Evolutionary conservation across 2,797 vertebrate species (phyloP).

Genomic region (Vespertilio murinus): DNA sequence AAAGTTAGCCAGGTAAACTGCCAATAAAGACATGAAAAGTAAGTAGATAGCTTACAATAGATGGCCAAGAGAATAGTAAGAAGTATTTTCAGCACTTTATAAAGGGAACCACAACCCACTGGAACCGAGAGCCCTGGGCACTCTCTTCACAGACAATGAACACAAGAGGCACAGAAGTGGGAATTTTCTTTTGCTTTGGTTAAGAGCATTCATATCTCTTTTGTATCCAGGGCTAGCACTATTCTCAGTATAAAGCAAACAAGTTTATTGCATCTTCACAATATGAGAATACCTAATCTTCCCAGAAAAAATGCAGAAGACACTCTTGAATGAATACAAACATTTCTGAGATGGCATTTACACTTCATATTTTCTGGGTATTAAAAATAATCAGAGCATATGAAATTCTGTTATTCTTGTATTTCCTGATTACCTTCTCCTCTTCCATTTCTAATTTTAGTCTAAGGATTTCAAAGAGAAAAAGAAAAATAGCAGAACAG

Average conservation of each 20-base stretch:
- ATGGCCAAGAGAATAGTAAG: background rate
- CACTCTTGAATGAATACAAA: constrained; percentile 39
- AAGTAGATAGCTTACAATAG: background rate
- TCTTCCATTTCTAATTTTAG: constrained; percentile 60
- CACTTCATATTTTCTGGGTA: background rate
- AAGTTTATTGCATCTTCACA: background rate
- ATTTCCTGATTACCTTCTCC: constrained; percentile 25
- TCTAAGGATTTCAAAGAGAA: constrained; percentile 58
- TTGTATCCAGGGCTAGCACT: background rate
- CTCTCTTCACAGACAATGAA: background rate
- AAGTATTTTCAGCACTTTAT: background rate
- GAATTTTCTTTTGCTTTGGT: background rate
- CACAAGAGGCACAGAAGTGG: background rate
- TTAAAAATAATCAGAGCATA: constrained; percentile 39
- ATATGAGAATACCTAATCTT: background rate
- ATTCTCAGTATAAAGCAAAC: background rate
- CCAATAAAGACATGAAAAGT: background rate
- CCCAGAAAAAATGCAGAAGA: background rate
- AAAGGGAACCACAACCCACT: background rate
- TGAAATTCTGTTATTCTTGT: constrained; percentile 10
- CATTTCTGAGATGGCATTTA: constrained; percentile 19
- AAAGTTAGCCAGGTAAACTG: background rate
- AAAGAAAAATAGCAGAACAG: constrained; percentile 56
- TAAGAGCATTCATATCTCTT: background rate
- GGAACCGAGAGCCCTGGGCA: background rate